phyloP scores from a whole-genome alignment of 2,113 vertebrate genomes.

The Brachirus orientalis region DNA sequence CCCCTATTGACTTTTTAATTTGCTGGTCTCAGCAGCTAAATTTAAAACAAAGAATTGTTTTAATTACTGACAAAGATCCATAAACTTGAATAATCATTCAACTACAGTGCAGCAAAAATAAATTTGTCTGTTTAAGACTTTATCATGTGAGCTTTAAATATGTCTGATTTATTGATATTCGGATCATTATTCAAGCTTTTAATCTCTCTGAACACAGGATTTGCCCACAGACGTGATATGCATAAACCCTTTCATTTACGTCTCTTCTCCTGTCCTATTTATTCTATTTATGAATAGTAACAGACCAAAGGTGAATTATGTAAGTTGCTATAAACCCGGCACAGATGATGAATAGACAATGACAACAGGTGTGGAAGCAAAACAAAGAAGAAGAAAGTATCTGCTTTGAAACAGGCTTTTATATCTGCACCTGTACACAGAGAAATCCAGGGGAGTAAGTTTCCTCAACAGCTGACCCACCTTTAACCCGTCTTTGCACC shows the following conservation, averaged over 20 bases:
- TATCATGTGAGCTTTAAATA: conserved; percentile 16
- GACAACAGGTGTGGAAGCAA: conserved; percentile 8
- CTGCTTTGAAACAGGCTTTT: conserved; percentile 29
- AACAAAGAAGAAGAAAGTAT: conserved; percentile 54
- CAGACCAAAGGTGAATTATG: conserved; percentile 5
- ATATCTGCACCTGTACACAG: conserved; percentile 49
- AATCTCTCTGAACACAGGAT: conserved; percentile 26
- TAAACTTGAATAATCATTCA: no score
- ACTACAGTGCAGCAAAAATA: neutral
- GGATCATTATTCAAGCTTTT: conserved; percentile 22
- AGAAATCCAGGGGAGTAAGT: conserved; percentile 39
- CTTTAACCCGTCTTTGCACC: conserved; percentile 60
- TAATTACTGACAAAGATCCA: no score
- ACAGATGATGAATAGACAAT: conserved; percentile 12
- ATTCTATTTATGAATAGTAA: conserved; percentile 15
- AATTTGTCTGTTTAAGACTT: conserved; percentile 5
- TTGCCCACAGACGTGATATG: neutral
- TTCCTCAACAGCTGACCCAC: conserved; percentile 56
- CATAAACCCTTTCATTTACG: conserved; percentile 11
- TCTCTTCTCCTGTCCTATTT: neutral
- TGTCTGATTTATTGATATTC: conserved; percentile 23
- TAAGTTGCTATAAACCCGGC: conserved; percentile 15
- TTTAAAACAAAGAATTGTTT: no score
- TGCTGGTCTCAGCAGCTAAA: no score
- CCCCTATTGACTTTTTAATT: no score